Percentiles rank a stretch among this genome's conserved stretches.
These are phyloP conservation scores for Marmota monax DNA, from an alignment of 2,113 vertebrate species.

Conservation along the genomic window DNA sequence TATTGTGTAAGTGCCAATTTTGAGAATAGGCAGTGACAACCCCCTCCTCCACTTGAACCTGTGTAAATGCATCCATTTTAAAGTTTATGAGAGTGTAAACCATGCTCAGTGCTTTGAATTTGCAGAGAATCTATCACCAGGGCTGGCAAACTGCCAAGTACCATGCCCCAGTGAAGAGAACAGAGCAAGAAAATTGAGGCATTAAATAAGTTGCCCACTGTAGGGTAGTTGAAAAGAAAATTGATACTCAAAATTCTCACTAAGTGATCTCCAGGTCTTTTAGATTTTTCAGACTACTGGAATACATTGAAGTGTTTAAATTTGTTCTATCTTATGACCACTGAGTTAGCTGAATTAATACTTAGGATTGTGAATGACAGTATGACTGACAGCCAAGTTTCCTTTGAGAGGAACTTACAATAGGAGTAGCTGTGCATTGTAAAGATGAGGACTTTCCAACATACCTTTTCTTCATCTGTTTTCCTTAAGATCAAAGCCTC, in stretches of 20 bases:
- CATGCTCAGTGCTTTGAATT: not conserved
- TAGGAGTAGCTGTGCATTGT: not conserved
- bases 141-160: not conserved
- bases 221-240: constrained; percentile 64
- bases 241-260: constrained; percentile 34
- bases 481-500: not conserved
- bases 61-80: not conserved
- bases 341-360: constrained; percentile 47
- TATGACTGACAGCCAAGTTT: not conserved
- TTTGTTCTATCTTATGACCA: not conserved
- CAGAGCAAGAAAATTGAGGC: constrained; percentile 18
- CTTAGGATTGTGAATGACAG: not conserved
- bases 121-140: not conserved
- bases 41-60: not conserved
- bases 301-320: constrained; percentile 21
- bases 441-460: not conserved
- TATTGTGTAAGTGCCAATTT: not conserved
- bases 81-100: not conserved
- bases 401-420: not conserved
- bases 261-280: not conserved
- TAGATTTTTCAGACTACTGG: not conserved
- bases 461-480: not conserved
- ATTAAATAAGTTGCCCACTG: not conserved
- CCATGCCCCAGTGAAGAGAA: not conserved
- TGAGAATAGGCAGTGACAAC: not conserved